phyloP scores from a whole-genome alignment of 2,797 vertebrate genomes.

The Chromobotia macracanthus region DNA sequence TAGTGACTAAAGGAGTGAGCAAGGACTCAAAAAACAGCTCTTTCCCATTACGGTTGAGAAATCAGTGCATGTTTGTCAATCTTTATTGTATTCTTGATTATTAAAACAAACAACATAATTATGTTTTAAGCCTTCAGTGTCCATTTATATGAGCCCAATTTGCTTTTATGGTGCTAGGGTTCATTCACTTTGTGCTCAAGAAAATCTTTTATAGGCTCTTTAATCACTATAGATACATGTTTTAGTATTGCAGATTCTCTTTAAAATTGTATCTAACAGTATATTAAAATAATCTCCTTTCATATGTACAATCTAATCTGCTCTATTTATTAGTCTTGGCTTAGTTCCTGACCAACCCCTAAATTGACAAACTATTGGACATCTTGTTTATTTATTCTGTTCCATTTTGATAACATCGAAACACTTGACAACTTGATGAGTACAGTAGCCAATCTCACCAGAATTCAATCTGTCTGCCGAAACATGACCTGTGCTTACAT shows the following conservation, averaged over 20 bases:
- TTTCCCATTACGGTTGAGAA: neutral
- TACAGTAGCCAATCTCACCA: conserved; percentile 33
- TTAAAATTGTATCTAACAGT: neutral
- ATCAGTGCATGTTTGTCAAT: neutral
- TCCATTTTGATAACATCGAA: conserved; percentile 42
- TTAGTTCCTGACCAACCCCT: conserved; percentile 43
- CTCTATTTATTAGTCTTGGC: conserved; percentile 38
- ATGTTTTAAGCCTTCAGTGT: too few relatives aligned
- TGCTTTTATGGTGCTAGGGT: too few relatives aligned
- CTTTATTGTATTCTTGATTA: neutral
- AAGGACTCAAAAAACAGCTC: neutral
- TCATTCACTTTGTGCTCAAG: too few relatives aligned
- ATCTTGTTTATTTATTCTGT: conserved; percentile 36
- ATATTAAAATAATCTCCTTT: neutral
- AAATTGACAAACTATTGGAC: conserved; percentile 26
- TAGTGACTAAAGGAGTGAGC: too few relatives aligned
- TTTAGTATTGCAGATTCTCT: neutral
- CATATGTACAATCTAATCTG: neutral
- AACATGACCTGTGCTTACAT: conserved; percentile 46
- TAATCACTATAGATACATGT: neutral
- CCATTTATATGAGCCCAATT: too few relatives aligned
- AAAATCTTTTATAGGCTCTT: neutral
- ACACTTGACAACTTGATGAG: conserved; percentile 46
- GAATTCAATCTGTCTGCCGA: conserved; percentile 50
- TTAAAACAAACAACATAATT: too few relatives aligned